Percentiles rank a stretch among this genome's conserved stretches.
Evolutionary conservation across 2,888 invertebrate species (phyloP).

Genomic region (Caenorhabditis doughertyi): DNA sequence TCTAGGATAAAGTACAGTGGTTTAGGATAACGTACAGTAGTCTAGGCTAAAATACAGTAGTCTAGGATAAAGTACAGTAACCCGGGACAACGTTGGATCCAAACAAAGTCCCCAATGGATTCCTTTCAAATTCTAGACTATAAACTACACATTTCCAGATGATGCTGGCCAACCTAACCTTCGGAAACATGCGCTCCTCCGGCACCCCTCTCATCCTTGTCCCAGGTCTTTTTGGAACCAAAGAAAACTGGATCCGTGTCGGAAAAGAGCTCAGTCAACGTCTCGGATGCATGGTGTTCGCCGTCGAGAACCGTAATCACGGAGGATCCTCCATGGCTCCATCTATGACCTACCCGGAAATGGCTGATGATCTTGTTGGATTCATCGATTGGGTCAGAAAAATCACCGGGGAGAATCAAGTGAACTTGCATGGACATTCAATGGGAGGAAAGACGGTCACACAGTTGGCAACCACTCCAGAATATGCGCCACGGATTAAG

Average conservation of each 20-base stretch:
- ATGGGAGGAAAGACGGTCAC: constrained; percentile 56
- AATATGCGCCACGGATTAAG: constrained; percentile 41
- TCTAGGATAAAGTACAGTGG: not conserved
- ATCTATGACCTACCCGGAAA: constrained; percentile 50
- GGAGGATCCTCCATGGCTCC: constrained; percentile 43
- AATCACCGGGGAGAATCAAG: constrained; percentile 49
- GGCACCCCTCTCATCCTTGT: constrained; percentile 46
- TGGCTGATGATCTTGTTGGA: constrained; percentile 54
- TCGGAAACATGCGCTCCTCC: constrained; percentile 49
- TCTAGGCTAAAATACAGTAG: not conserved
- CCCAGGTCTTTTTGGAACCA: constrained; percentile 52
- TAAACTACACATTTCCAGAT: constrained; percentile 33
- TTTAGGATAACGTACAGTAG: not conserved
- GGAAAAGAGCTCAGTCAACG: constrained; percentile 46
- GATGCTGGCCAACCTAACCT: constrained; percentile 54
- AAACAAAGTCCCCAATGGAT: no score
- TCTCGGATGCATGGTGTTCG: constrained; percentile 58
- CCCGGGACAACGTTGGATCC: no score
- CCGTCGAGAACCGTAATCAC: constrained; percentile 57
- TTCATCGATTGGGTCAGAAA: constrained; percentile 55
- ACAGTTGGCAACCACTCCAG: constrained; percentile 54
- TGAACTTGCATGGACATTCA: constrained; percentile 49
- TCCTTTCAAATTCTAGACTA: not conserved
- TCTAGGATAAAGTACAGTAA: not conserved
- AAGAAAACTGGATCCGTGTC: constrained; percentile 57